Conservation (phyloP, 2,113 vertebrate genomes). For the Quiscalus mexicanus region DNA sequence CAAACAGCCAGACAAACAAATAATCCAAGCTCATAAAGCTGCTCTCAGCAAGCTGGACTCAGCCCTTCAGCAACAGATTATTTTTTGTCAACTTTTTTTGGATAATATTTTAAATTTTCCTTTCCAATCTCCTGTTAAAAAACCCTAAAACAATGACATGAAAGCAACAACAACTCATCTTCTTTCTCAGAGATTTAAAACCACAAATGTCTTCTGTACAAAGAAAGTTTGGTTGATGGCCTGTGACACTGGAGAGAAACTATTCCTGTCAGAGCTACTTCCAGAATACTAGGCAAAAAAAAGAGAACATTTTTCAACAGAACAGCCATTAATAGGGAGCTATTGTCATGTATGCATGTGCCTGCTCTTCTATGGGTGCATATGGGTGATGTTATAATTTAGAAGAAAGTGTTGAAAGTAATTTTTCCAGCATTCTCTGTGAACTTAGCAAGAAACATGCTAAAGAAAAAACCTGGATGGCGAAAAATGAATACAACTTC, state of each 20-base stretch:
- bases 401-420: neutral
- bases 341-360: neutral
- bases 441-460: neutral
- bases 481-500: neutral
- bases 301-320: neutral
- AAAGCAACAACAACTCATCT: neutral
- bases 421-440: neutral
- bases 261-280: constrained; percentile 19
- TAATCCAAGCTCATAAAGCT: neutral
- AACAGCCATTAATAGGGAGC: neutral
- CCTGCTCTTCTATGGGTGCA: neutral
- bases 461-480: neutral
- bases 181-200: neutral
- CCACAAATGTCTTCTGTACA: neutral
- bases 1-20: neutral
- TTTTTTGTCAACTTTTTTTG: neutral
- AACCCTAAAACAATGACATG: too few relatives aligned
- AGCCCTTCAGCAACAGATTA: neutral
- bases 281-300: neutral
- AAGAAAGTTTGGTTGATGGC: neutral
- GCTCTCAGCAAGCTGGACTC: neutral
- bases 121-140: neutral
- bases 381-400: neutral
- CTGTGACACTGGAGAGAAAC: neutral
- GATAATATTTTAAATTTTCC: neutral